A percentile compares a stretch with the other conserved stretches of the same genome.
These are phyloP conservation scores for Cheirogaleus major DNA, from an alignment of 2,797 vertebrate genomes.

Conservation along the genomic window DNA sequence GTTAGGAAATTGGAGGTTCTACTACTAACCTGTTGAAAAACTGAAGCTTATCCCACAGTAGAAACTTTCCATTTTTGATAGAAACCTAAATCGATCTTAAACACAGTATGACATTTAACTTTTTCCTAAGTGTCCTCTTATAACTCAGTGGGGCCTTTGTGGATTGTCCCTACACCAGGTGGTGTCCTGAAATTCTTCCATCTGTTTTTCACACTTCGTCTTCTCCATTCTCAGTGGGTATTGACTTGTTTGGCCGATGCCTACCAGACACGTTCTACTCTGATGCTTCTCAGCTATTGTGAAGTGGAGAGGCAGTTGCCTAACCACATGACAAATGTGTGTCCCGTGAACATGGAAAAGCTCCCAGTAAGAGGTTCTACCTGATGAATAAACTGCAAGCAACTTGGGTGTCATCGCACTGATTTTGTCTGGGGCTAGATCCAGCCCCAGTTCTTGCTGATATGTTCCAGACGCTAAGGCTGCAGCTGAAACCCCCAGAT, in stretches of 20 bases:
- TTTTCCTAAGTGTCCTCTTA: neutral
- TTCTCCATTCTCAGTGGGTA: neutral
- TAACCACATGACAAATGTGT: neutral
- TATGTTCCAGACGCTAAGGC: neutral
- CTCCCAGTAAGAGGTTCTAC: neutral
- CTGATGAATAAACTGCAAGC: neutral
- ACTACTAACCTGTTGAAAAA: neutral
- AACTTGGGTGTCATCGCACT: rapidly evolving
- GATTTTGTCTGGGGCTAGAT: neutral
- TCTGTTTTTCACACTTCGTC: neutral
- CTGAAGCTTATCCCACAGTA: neutral
- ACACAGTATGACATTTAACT: neutral
- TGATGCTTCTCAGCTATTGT: neutral
- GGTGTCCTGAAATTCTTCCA: neutral
- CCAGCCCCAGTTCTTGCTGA: neutral
- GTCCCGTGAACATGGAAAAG: neutral
- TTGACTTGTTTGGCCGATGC: neutral
- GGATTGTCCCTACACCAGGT: neutral
- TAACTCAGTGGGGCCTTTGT: neutral
- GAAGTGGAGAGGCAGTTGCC: neutral
- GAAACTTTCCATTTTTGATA: neutral
- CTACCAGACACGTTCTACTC: neutral
- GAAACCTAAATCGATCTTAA: neutral
- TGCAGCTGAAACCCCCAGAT: neutral
- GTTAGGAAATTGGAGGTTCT: neutral